Conservation (phyloP, 2,797 vertebrate species). For the Lerista edwardsae region DNA sequence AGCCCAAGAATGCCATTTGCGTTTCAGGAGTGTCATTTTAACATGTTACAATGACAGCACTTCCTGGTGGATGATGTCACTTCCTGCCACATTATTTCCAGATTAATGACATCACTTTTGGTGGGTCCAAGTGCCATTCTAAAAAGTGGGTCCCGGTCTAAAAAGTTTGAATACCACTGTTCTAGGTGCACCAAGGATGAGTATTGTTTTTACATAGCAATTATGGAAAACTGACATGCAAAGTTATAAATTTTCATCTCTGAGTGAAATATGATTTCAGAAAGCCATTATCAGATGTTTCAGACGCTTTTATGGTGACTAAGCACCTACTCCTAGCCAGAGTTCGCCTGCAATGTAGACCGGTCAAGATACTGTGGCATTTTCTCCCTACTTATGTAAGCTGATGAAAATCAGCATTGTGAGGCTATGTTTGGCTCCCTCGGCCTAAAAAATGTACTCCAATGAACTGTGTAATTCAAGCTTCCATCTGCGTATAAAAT, state of each 20-base stretch:
- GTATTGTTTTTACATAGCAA: not conserved
- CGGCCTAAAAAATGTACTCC: conserved; percentile 18
- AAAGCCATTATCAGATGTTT: not conserved
- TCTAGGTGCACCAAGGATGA: not conserved
- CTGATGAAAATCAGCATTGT: not conserved
- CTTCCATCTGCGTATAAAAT: conserved; percentile 15
- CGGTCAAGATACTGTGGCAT: not conserved
- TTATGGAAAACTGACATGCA: not conserved
- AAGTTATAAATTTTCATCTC: not conserved
- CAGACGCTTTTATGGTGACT: not conserved
- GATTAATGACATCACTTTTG: too few relatives aligned
- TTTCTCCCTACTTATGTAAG: not conserved
- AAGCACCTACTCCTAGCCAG: not conserved
- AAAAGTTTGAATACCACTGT: too few relatives aligned
- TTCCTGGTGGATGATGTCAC: too few relatives aligned
- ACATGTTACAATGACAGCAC: too few relatives aligned
- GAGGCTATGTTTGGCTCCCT: not conserved
- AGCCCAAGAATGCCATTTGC: too few relatives aligned
- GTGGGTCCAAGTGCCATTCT: too few relatives aligned
- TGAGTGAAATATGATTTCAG: not conserved
- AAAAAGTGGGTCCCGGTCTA: too few relatives aligned
- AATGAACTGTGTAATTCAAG: not conserved
- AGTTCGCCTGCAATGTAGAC: not conserved
- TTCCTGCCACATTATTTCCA: too few relatives aligned
- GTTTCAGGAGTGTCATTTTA: too few relatives aligned